Conservation (phyloP, 1,140 invertebrate genomes). For the Aphis craccivora region DNA sequence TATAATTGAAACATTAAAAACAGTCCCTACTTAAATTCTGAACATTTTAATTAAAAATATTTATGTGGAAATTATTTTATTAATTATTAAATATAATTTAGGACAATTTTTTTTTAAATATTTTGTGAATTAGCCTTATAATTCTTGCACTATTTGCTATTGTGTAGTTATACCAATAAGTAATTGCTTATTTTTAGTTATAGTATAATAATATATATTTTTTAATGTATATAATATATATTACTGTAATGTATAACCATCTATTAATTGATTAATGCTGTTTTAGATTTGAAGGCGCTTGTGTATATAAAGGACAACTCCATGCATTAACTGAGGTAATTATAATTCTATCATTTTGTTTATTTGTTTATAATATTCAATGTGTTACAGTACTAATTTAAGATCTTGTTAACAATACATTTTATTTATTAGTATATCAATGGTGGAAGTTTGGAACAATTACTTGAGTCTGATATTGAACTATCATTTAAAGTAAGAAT, state of each 20-base stretch:
- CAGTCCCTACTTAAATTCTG: too few relatives aligned
- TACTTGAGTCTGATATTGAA: slow-evolving; percentile 75
- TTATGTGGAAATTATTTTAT: too few relatives aligned
- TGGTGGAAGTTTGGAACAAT: slow-evolving; percentile 90
- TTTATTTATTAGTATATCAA: slow-evolving; percentile 78
- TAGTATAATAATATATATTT: too few relatives aligned
- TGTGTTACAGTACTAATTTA: slow-evolving; percentile 4
- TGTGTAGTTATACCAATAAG: background rate
- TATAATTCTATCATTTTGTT: background rate
- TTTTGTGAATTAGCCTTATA: background rate
- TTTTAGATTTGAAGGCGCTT: slow-evolving; percentile 93
- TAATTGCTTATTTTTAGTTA: background rate
- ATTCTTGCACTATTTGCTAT: background rate
- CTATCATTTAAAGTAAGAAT: slow-evolving; percentile 84
- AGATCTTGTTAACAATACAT: background rate
- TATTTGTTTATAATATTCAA: background rate
- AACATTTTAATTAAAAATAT: too few relatives aligned
- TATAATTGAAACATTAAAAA: too few relatives aligned
- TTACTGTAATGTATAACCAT: background rate
- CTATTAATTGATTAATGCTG: slow-evolving; percentile 56
- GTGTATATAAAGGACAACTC: slow-evolving; percentile 93
- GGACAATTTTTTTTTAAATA: too few relatives aligned
- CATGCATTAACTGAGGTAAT: slow-evolving; percentile 89
- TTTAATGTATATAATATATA: too few relatives aligned
- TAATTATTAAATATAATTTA: too few relatives aligned